Evolutionary conservation across 2,797 vertebrate genomes (phyloP), one percentile per base, ranked within the genome.

Genomic region (Capromys pilorides): DNA sequence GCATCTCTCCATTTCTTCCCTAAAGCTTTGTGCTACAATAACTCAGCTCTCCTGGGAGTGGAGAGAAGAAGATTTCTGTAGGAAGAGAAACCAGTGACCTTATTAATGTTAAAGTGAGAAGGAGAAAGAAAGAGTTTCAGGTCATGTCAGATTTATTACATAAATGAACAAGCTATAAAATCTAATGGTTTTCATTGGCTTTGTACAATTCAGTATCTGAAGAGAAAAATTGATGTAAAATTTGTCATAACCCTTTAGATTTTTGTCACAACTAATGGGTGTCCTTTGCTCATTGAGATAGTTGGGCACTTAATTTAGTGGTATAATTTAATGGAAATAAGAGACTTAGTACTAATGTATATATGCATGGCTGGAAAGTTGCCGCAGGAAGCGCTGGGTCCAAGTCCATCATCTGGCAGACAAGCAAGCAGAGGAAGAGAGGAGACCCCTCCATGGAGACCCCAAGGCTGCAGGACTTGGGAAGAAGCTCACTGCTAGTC

Each of bases 121-220:
- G 62, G n/a, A 89, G 79, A 67, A 31, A 86, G 82, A 88, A 84
- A 41, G n/a, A 62, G 59, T 82, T 89, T 85, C 22, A 59, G 61
- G 69, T 71, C 28, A 31, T 86, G 41, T 21, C n/a, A 61, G 66
- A 92, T 94, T 91, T 94, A 79, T 92, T 84, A 61, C 11, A 16
- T 64, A 93, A 96, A 77, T 71, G 49, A 95, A 71, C 14, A 77
- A 78, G n/a, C 12, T 41, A 81, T 87, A 88, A 85, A 94, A 89
- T 54, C 67, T 49, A 86, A 87, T 0, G n/a, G 22, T 86, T 82
- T 87, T 24, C 26, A 61, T 22, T 94, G 39, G 2, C 73, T 93
- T 87, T 85, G 41, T 90, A 77, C 33, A 36, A 16, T 22, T n/a
- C 57, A 14, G 18, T 71, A 66, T 86, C 66, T 64, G 24, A 31